Base-by-base conservation (phyloP, 1,140 invertebrate genomes). In the Thaumatotibia leucotreta region DNA sequence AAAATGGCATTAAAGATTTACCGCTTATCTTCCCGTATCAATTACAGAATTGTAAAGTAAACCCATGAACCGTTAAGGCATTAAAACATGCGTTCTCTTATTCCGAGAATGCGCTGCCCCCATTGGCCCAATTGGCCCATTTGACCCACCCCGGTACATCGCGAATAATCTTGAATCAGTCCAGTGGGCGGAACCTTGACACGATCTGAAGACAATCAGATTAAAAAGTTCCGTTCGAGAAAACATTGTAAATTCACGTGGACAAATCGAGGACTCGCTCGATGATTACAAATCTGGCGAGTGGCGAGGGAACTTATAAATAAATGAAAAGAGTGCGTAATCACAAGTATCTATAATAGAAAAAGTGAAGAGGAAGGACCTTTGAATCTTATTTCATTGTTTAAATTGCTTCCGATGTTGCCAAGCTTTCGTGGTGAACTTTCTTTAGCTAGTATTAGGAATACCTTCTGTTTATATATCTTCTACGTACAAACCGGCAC, bases 151-250 rank as follows among this genome's bases (percentile, higher is more conserved):
- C 52, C 20, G 52, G 24, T 24, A 58, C 24, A 58, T 8, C 39
- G 20, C 39, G 39, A 45, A 45, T 45, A 45, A 45, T 45, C 39
- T 45, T 20, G 39, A 45, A 45, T 45, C 52, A 27, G 24, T 58
- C 67, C 67, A 54, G 72, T 75, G 71, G 77, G 75, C 75, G 75
- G 70, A 61, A 72, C 71, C 70, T 68, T 77, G 73, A 73, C 69
- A 70, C 65, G 72, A 75, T 45, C 39, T 20, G 39, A 45, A 45
- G 39, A 20, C 39, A 45, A 45, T 45, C 39, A 17, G 17, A 45
- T 45, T 45, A 45, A 45, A 45, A 45, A 45, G 39, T 45, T 45
- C 39, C 39, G 39, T 45, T 45, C 39, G 39, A 20, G 39, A 45
- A 45, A 45, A 45, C 39, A 45, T 45, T 45, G 39, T 45, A 45